A percentile compares a stretch with the other conserved stretches of the same genome.
Evolutionary conservation across 2,888 invertebrate species (phyloP).

Genomic region (Mesochorus sp.): DNA sequence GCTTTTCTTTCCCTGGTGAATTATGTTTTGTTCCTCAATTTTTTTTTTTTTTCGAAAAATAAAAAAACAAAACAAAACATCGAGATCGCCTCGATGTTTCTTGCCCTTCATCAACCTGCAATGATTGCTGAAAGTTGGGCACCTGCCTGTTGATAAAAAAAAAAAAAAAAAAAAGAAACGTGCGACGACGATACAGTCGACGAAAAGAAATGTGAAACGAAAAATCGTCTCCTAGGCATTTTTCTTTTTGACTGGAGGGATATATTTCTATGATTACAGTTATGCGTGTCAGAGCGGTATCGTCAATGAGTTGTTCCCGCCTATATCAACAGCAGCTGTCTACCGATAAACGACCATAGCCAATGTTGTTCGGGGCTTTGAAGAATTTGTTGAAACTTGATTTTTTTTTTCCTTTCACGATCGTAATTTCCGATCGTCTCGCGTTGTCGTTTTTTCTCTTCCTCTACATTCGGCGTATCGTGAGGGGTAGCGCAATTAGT

Average conservation of each 20-base stretch:
- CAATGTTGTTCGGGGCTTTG: constrained; percentile 50
- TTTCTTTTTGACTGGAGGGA: constrained; percentile 71
- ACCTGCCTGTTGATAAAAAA: not conserved
- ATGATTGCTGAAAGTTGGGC: not conserved
- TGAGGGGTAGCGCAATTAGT: constrained; percentile 38
- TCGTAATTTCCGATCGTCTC: constrained; percentile 40
- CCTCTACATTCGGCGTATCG: not conserved
- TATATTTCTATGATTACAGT: constrained; percentile 89
- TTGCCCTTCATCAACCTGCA: not conserved
- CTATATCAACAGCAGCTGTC: constrained; percentile 81
- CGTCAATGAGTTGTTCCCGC: constrained; percentile 96
- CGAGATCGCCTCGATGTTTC: not conserved
- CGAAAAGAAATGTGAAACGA: too few relatives aligned
- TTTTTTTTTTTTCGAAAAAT: too few relatives aligned
- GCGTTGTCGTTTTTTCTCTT: constrained; percentile 40
- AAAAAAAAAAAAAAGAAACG: not conserved
- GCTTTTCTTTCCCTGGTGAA: constrained; percentile 2
- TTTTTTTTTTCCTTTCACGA: constrained; percentile 31
- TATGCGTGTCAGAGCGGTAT: constrained; percentile 96
- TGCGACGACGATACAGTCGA: constrained; percentile 13
- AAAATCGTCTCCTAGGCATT: too few relatives aligned
- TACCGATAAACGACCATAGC: constrained; percentile 73
- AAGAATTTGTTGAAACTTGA: not conserved
- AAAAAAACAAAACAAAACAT: too few relatives aligned
- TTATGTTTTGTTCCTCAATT: not conserved